Base-by-base conservation (phyloP, 2,888 invertebrate species). In the Romanomermis culicivorax region DNA sequence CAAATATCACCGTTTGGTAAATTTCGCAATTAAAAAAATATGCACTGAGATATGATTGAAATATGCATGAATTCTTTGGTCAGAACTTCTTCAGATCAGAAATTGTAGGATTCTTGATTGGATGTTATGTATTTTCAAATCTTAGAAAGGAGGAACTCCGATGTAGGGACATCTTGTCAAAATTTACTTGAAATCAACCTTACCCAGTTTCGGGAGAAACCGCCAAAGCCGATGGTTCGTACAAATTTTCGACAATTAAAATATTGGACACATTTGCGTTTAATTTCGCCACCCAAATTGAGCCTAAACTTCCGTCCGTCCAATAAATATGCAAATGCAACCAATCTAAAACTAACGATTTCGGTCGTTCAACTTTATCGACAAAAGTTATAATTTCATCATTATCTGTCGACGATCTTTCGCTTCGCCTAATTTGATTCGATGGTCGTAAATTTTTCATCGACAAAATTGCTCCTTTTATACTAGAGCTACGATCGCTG, bases 321-420 rank as follows among this genome's bases (percentile, higher is more conserved):
- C 70, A 69, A 60, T 69, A 70, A 20, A 70, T 59, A 54, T 65
- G 61, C 25, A 64, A 60, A 58, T 68, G 64, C 20, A 69, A 56
- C 69, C 69, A 70, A 59, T 70, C 70, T 29, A 67, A 3, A 20
- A 69, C 80, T 53, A 85, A 72, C 45, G 83, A 83, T 64, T 82
- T 36, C 36, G 36, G 36, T 7, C 17, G 7, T 36, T 36, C 17
- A 36, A 17, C 36, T 17, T 7, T 36, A 17, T 7, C 7, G 17
- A 36, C 17, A 7, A 36, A 36, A 11, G 17, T 11, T 36, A 11
- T 17, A 7, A 36, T 17, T n/a, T n/a, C n/a, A 17, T 36, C 36
- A 17, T 7, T 7, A 7, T 7, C 7, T 36, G 7, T 7, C 36
- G 36, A 36, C 36, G 36, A 36, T 36, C 36, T 36, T 7, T 36